A percentile compares a stretch with the other conserved stretches of the same genome.
Conservation (phyloP, 2,797 vertebrate genomes). For the Mus spretus region DNA sequence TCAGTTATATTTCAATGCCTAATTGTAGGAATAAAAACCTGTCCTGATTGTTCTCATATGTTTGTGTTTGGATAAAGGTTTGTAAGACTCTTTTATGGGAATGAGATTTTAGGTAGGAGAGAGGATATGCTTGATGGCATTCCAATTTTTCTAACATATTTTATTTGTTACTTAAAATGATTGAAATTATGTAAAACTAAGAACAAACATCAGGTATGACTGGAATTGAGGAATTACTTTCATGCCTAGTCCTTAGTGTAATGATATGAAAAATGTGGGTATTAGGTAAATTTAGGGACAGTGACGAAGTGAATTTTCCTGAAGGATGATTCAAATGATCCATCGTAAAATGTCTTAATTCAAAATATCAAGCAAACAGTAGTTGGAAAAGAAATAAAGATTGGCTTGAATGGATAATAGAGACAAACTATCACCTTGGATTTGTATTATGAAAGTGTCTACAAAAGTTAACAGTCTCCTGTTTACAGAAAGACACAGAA, state of each 20-base stretch:
- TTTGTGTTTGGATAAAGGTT: conserved; percentile 33
- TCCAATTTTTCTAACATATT: conserved; percentile 27
- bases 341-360: not conserved
- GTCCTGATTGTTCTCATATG: not conserved
- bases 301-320: conserved; percentile 12
- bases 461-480: not conserved
- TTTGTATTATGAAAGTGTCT: not conserved
- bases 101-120: not conserved
- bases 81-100: not conserved
- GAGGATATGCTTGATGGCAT: not conserved
- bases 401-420: not conserved
- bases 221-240: conserved; percentile 37
- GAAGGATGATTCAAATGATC: not conserved
- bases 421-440: not conserved
- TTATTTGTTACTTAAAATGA: conserved; percentile 44
- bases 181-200: not conserved
- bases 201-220: conserved; percentile 11
- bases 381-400: conserved; percentile 49
- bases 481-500: not conserved
- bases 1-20: not conserved
- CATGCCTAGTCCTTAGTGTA: not conserved
- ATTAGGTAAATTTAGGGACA: conserved; percentile 8
- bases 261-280: not conserved
- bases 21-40: not conserved
- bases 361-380: not conserved